These are phyloP conservation scores for Microtus richardsoni DNA, from an alignment of 2,113 vertebrate genomes.

Conservation along the genomic window DNA sequence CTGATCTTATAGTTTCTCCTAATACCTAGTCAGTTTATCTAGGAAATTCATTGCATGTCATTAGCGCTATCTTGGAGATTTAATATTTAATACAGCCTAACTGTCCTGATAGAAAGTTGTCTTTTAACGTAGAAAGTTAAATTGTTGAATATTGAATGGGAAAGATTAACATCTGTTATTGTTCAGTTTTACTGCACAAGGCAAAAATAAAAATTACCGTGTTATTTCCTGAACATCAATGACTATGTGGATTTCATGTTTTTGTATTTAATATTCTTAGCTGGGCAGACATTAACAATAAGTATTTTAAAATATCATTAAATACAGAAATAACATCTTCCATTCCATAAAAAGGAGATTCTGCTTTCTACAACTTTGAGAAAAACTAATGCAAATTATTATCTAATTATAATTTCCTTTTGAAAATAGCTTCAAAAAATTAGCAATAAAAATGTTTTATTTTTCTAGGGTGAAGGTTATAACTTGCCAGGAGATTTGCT, in stretches of 20 bases:
- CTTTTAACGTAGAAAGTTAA: constrained; percentile 16
- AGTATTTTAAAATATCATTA: neutral
- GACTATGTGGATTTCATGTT: neutral
- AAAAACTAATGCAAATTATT: constrained; percentile 42
- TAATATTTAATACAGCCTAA: constrained; percentile 5
- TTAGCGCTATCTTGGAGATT: neutral
- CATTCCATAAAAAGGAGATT: neutral
- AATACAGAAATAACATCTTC: neutral
- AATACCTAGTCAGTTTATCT: neutral
- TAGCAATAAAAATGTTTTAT: neutral
- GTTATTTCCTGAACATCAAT: neutral
- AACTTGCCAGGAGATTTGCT: neutral
- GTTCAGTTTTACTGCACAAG: neutral
- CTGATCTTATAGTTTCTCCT: neutral
- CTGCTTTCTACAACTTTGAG: neutral
- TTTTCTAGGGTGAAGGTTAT: neutral
- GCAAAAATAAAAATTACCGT: constrained; percentile 6
- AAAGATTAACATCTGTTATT: neutral
- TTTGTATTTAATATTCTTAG: neutral
- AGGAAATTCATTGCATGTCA: neutral
- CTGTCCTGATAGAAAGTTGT: neutral
- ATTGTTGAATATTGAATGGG: neutral
- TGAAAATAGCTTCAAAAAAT: neutral
- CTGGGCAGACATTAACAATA: neutral
- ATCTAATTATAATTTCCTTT: neutral